Percentiles rank a stretch among this genome's conserved stretches.
Conservation (phyloP, 2,797 vertebrate species). For the Pipistrellus nathusii region DNA sequence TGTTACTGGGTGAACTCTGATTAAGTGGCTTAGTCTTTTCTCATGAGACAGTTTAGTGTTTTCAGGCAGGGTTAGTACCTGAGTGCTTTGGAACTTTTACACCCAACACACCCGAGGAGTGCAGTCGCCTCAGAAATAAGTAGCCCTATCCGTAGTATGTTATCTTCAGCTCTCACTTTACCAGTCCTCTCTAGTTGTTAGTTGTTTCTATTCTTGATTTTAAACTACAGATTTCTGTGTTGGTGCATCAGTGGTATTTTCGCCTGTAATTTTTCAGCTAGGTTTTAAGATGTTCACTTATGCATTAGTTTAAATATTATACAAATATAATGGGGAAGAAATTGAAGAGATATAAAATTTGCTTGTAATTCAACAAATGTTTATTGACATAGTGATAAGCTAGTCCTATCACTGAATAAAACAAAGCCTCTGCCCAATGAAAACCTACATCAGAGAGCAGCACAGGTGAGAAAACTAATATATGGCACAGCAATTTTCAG, state of each 20-base stretch:
- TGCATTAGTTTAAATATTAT: neutral
- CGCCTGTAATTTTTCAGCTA: neutral
- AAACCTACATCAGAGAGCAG: neutral
- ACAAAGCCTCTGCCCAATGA: neutral
- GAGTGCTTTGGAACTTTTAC: neutral
- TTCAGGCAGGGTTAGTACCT: neutral
- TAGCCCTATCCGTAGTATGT: neutral
- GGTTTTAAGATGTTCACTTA: neutral
- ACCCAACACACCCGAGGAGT: neutral
- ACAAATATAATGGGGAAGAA: neutral
- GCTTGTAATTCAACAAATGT: neutral
- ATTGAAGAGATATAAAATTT: neutral
- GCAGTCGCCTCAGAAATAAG: neutral
- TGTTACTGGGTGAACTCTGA: neutral
- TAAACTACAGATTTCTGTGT: neutral
- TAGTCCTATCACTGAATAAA: neutral
- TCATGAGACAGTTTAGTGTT: neutral
- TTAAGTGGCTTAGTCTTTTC: neutral
- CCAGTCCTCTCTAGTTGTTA: neutral
- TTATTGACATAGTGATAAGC: neutral
- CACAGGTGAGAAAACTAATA: neutral
- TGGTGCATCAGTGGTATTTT: neutral
- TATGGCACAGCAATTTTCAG: neutral
- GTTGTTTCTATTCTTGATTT: slow-evolving; percentile 38
- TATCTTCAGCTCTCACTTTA: neutral